A percentile compares a stretch with the other conserved stretches of the same genome.
Evolutionary conservation across 2,797 vertebrate genomes (phyloP).

Genomic region (Rhodeus uyekii): DNA sequence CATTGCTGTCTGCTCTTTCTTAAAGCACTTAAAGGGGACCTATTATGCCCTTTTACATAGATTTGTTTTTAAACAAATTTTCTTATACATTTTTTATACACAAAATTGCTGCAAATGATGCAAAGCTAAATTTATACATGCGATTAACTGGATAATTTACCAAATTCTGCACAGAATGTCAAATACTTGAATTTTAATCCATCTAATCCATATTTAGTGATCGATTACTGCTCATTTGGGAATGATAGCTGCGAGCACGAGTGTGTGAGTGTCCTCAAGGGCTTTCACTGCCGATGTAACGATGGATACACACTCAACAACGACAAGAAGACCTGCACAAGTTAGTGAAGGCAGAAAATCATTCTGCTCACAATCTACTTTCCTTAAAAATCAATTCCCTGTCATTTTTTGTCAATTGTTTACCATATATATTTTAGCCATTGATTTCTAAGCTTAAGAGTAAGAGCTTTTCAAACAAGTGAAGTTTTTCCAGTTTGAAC

Average conservation of each 20-base stretch:
- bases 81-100: too few species aligned
- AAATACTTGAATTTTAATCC: not conserved
- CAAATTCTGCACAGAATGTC: not conserved
- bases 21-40: not conserved
- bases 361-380: not conserved
- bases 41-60: too few species aligned
- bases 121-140: not conserved
- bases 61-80: too few species aligned
- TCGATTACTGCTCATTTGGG: conserved; percentile 76
- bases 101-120: too few species aligned
- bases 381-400: not conserved
- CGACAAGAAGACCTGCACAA: conserved; percentile 78
- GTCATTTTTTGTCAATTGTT: not conserved
- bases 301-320: conserved; percentile 83
- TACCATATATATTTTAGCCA: not conserved
- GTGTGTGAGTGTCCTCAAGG: conserved; percentile 73
- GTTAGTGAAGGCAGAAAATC: conserved; percentile 60
- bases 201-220: conserved; percentile 68
- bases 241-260: conserved; percentile 87
- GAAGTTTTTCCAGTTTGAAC: not conserved
- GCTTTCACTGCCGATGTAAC: conserved; percentile 80
- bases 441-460: not conserved
- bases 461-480: not conserved
- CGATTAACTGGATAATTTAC: not conserved
- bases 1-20: not conserved